Conservation (phyloP, 2,797 vertebrate species). For the Hipposideros larvatus region DNA sequence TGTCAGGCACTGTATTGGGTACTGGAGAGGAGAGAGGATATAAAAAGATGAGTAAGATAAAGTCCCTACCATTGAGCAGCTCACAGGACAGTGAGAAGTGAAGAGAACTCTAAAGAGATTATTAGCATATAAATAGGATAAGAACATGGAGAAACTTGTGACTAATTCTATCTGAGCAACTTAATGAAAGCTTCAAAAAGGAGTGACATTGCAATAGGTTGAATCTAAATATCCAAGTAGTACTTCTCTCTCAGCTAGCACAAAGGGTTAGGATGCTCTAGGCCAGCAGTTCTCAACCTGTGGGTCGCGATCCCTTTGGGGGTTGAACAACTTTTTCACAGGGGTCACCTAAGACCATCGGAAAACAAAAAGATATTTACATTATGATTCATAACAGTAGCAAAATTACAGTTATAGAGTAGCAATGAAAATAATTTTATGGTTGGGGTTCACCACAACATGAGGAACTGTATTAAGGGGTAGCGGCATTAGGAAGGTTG, state of each 20-base stretch:
- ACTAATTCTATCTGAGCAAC: neutral
- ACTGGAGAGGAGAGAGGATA: neutral
- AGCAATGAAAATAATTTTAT: too few relatives aligned
- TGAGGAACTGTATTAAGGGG: too few relatives aligned
- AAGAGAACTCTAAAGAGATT: neutral
- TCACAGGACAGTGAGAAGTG: neutral
- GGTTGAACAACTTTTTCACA: too few relatives aligned
- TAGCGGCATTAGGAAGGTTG: too few relatives aligned
- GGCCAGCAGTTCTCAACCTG: too few relatives aligned
- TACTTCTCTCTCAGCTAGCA: neutral
- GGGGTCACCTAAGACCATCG: too few relatives aligned
- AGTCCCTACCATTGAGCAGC: neutral
- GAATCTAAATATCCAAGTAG: neutral
- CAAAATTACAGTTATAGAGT: too few relatives aligned
- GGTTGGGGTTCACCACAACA: too few relatives aligned
- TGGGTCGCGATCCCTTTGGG: too few relatives aligned
- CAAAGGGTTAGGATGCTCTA: neutral
- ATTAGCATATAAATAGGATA: neutral
- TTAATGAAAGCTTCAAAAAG: neutral
- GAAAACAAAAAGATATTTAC: too few relatives aligned
- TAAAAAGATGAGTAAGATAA: neutral
- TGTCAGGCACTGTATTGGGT: neutral
- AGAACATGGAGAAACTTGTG: neutral
- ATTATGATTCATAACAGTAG: too few relatives aligned
- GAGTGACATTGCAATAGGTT: neutral